Base-by-base conservation (phyloP, 2,113 vertebrate genomes). In the Paracanthobrama guichenoti region DNA sequence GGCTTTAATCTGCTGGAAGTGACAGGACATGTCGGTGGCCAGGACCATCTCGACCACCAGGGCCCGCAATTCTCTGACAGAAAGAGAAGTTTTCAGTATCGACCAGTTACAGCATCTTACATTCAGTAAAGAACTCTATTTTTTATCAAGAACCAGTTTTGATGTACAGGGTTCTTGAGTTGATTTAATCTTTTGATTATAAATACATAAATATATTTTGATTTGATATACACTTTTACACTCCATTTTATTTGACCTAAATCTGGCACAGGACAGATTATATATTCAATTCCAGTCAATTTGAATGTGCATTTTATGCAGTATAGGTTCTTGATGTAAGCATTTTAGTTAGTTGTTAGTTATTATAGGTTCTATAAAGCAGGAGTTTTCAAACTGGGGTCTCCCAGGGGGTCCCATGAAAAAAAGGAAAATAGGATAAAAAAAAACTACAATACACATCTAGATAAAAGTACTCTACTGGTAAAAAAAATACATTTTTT, bases 31-130 rank as follows among this genome's bases (percentile, higher is more conserved):
- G 87, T 99, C 97, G 42, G 97, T 99, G 75, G 97, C 96, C 91
- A 99, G 92, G 75, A 99, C 97, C 97, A 98, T 98, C 92, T 98
- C 97, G 86, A 99, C 95, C 71, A 98, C 97, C 90, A 99, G 92
- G 67, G 91, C 91, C 75, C 97, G 94, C 84, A 99, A 93, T 80
- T 99, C 97, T 90, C 97, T 99, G 85, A 84, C 3, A 78, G n/a
- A 79, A 26, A 57, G n/a, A 67, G 57, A 24, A 4, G 3, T 64
- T 8, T 44, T 48, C 13, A 53, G 22, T 22, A 35, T 24, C 2
- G 55, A 64, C 8, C 14, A 39, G 6, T 46, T 24, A 72, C n/a
- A 44, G 22, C 69, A 72, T 11, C 39, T 72, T 44, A n/a, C 20
- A 46, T 72, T 72, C 35, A 67, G 28, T 64, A 16, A 64, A 64